Base-by-base conservation (phyloP, 2,113 vertebrate genomes). In the Clarias batrachus region DNA sequence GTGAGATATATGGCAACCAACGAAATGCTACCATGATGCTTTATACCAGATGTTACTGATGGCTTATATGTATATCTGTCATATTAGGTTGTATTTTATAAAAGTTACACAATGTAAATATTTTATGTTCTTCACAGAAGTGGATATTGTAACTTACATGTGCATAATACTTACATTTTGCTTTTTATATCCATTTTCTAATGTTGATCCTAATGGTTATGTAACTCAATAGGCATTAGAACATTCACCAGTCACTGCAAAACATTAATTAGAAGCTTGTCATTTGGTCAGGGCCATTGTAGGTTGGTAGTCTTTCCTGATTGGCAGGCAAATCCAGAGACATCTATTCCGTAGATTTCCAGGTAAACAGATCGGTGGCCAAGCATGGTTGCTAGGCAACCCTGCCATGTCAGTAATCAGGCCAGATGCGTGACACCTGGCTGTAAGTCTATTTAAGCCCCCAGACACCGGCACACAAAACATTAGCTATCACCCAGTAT, bases 11-110 rank as follows among this genome's bases (percentile, higher is more conserved):
- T 68, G 70, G 71, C 85, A 62, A 74, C 27, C 48, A 66, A 33
- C 37, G 41, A 48, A 82, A 83, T 66, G 86, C 52, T 66, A 54
- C 41, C 60, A 83, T 87, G 14, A 71, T 82, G 21, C 30, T 56
- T 82, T 25, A 21, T 9, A 62, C 17, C 70, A 66, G 25, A 81
- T 70, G 62, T 57, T 79, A 37, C 19, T 10, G 13, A 80, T 79
- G 30, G 48, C 25, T 30, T 70, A 85, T 37, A 33, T 4, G 60
- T 65, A 66, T 65, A 63, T 65, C 65, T 57, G 65, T 70, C 48
- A 56, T 54, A 56, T 78, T 65, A 78, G 41, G 13, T 52, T 23
- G 13, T 54, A 14, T 76, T 62, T 57, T 41, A 23, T 84, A 74
- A 84, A 84, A 19, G 10, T 56, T 60, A 12, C n/a, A 54, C 7